A percentile compares a stretch with the other conserved stretches of the same genome.
Conservation (phyloP, 2,888 invertebrate genomes). For the Ectropis crepuscularia region DNA sequence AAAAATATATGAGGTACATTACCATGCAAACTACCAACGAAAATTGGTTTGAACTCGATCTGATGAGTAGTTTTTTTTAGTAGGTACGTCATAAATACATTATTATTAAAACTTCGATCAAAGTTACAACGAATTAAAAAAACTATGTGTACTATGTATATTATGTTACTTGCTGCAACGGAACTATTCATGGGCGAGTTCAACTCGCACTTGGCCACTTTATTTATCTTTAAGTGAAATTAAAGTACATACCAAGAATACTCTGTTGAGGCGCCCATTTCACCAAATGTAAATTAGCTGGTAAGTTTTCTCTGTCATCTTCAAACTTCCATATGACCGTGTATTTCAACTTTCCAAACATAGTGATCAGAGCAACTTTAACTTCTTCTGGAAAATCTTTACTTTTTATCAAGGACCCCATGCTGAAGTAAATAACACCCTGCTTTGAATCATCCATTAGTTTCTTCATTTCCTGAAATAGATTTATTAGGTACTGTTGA, state of each 20-base stretch:
- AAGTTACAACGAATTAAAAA: no score
- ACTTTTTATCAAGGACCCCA: conserved; percentile 70
- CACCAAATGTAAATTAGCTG: conserved; percentile 66
- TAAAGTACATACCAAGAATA: conserved; percentile 57
- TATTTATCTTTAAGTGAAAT: no score
- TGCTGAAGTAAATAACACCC: conserved; percentile 77
- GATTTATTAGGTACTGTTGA: conserved; percentile 28
- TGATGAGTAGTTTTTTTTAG: no score
- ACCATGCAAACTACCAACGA: no score
- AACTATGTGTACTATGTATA: no score
- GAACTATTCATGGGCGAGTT: no score
- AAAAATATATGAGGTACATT: no score
- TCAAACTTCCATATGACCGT: conserved; percentile 78
- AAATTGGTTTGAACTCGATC: no score
- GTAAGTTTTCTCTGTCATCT: conserved; percentile 52
- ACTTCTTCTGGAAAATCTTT: conserved; percentile 58
- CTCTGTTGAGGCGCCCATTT: conserved; percentile 72
- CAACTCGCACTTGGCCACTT: no score
- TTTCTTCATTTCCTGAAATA: conserved; percentile 58
- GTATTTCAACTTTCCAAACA: conserved; percentile 68
- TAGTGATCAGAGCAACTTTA: conserved; percentile 56
- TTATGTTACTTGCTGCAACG: no score
- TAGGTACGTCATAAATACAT: no score
- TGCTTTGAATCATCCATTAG: conserved; percentile 63
- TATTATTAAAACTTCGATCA: no score